Conservation (phyloP, 2,113 vertebrate genomes). For the Albula goreensis region DNA sequence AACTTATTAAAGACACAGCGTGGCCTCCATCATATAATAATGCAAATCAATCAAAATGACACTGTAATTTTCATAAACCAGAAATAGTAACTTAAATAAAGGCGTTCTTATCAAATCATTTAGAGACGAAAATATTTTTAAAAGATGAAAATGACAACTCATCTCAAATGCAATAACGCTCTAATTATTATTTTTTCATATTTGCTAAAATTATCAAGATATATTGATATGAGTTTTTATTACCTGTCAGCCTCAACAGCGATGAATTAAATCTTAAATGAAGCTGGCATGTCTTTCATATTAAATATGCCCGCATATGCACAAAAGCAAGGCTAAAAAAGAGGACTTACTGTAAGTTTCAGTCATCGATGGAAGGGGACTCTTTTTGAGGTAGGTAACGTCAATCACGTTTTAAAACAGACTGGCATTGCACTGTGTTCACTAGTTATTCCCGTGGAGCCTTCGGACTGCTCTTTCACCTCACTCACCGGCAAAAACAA, state of each 20-base stretch:
- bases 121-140: background rate
- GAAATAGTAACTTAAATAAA: slow-evolving; percentile 8
- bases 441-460: background rate
- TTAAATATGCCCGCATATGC: background rate
- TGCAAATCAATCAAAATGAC: slow-evolving; percentile 32
- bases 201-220: slow-evolving; percentile 28
- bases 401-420: too few species aligned
- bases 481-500: background rate
- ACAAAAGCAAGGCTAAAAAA: background rate
- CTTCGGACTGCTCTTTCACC: background rate
- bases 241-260: slow-evolving; percentile 23
- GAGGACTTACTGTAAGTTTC: background rate
- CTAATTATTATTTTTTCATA: slow-evolving; percentile 24
- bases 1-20: background rate
- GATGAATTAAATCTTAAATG: slow-evolving; percentile 21
- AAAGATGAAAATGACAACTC: slow-evolving; percentile 17
- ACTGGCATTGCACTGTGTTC: background rate
- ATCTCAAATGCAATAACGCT: slow-evolving; percentile 25
- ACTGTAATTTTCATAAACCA: slow-evolving; percentile 20
- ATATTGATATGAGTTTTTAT: slow-evolving; percentile 21
- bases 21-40: background rate
- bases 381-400: too few species aligned
- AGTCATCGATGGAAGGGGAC: background rate
- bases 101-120: background rate
- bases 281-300: slow-evolving; percentile 7